Base-by-base conservation (phyloP, 2,888 invertebrate species). In the Ptilodon capucinus region DNA sequence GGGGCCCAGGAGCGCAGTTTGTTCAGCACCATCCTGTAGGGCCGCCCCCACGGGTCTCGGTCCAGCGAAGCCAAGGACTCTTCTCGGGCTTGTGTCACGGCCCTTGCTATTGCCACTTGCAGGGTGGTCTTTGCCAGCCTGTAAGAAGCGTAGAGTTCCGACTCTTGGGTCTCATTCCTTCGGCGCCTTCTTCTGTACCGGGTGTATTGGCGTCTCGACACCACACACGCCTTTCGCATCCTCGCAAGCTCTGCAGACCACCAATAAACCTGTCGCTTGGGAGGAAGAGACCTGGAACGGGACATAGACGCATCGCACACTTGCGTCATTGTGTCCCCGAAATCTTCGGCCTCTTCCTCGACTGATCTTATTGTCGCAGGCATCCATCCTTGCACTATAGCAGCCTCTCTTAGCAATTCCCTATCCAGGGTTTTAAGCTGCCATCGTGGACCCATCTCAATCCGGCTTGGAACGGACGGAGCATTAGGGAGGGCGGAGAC, bases 341-440 rank as follows among this genome's bases (percentile, higher is more conserved):
- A 4, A 4, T 8, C 5, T 0, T 32, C 0, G 39, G 19, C 5
- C 23, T 1, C 1, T 8, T 23, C 6, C 23, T 7, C 6, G 7
- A 23, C 8, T 2, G 5, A 7, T 2, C 5, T 2, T 5, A 2
- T 7, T 7, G 7, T 2, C 4, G 23, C 7, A 5, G 25, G 5
- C 2, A 34, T 16, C 60, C 57, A 58, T 2, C 42, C 19, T 38
- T 49, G 23, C 0, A 59, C 47, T 1, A 62, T 41, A 7, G 55
- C 40, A 0, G 59, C 57, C 16, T 57, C 64, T 11, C 28, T 9
- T 0, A 51, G 25, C 0, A 17, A 9, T 0, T 54, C 57, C 1
- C 8, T 28, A n/a, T 58, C 41, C 1, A 57, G 41, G 1, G 38
- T 19, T 5, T 25, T 51, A 0, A 57, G 2, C 0, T 45, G 19